Conservation (phyloP, 2,797 vertebrate species). For the Lagorchestes hirsutus region DNA sequence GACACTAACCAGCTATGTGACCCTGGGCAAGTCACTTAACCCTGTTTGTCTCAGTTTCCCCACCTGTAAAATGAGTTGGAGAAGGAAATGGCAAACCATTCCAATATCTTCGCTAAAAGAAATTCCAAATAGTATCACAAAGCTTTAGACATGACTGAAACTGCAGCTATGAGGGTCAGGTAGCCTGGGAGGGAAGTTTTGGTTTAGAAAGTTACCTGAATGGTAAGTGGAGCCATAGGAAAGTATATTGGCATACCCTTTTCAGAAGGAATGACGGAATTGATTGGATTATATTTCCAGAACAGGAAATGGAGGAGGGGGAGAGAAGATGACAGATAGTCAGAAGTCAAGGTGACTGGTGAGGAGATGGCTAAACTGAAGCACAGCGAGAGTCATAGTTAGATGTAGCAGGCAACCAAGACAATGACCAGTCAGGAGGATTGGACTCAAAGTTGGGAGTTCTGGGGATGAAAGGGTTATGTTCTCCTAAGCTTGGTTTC, state of each 20-base stretch:
- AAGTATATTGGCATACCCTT: background rate
- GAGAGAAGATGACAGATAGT: background rate
- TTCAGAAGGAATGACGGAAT: background rate
- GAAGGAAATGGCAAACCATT: background rate
- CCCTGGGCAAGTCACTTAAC: background rate
- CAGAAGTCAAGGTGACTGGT: background rate
- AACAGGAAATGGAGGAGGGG: background rate
- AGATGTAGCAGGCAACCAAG: background rate
- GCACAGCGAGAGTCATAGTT: background rate
- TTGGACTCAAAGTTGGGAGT: background rate
- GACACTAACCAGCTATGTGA: background rate
- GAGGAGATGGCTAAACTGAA: background rate
- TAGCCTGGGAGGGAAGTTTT: background rate
- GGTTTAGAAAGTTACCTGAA: background rate
- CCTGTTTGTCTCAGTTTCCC: background rate
- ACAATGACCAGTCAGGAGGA: background rate
- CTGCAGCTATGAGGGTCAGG: background rate
- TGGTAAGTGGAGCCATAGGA: background rate
- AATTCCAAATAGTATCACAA: background rate
- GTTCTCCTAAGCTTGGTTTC: background rate
- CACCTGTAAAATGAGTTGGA: background rate
- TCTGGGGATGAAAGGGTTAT: background rate
- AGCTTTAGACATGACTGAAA: background rate
- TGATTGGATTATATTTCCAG: background rate
- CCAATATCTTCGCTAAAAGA: background rate